Percentiles rank a stretch among this genome's conserved stretches.
Conservation (phyloP, 2,113 vertebrate genomes). For the Crocuta crocuta region DNA sequence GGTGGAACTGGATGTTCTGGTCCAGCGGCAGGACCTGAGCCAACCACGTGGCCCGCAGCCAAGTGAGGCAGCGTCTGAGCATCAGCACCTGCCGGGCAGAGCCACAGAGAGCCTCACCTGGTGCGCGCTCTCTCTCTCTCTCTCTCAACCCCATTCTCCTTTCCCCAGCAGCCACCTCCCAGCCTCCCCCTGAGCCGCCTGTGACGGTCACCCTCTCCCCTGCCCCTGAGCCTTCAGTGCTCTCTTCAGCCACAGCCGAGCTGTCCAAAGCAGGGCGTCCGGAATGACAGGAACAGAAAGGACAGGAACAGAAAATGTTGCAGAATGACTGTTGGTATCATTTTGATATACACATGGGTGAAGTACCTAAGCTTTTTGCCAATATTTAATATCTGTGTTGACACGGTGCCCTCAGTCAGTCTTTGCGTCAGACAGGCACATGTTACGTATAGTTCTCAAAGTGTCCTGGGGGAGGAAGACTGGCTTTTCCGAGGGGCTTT, state of each 20-base stretch:
- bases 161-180: neutral
- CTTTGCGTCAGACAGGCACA: neutral
- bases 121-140: neutral
- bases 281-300: neutral
- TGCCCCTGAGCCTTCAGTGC: neutral
- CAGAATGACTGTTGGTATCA: neutral
- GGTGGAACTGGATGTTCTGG: constrained; percentile 91
- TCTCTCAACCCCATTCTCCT: neutral
- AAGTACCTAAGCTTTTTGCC: neutral
- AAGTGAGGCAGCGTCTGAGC: constrained; percentile 91
- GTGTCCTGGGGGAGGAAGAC: neutral
- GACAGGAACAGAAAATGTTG: neutral
- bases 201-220: no score
- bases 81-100: constrained; percentile 88
- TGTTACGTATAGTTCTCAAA: neutral
- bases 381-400: neutral
- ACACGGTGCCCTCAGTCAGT: neutral
- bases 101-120: no score
- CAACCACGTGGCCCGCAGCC: constrained; percentile 90
- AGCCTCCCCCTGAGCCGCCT: neutral
- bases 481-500: neutral
- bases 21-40: constrained; percentile 91
- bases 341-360: neutral
- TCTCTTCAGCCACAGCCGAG: neutral
- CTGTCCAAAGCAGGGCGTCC: neutral